A percentile compares a stretch with the other conserved stretches of the same genome.
Evolutionary conservation across 2,113 vertebrate species (phyloP).

Genomic region (Hyperopisus bebe): DNA sequence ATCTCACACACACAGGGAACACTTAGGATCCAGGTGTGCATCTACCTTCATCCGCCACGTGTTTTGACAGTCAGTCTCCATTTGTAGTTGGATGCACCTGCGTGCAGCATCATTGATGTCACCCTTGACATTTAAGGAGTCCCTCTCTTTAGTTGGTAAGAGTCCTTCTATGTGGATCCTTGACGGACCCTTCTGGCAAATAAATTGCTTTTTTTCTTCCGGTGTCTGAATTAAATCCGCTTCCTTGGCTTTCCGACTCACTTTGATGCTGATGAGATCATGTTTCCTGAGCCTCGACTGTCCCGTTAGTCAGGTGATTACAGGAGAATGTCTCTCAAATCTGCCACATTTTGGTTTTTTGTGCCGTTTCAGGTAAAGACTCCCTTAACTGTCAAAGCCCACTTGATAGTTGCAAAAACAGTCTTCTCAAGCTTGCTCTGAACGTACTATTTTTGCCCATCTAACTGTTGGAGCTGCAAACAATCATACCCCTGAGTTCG

Average conservation of each 20-base stretch:
- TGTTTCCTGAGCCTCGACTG: background rate
- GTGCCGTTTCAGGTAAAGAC: background rate
- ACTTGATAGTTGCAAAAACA: background rate
- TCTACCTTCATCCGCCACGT: background rate
- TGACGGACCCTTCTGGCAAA: background rate
- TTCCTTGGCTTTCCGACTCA: background rate
- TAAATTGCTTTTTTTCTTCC: background rate
- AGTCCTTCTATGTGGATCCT: background rate
- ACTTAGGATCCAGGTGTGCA: background rate
- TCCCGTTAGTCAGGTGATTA: background rate
- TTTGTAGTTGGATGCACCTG: background rate
- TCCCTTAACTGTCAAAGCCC: background rate
- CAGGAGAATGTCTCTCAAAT: background rate
- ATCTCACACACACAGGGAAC: background rate
- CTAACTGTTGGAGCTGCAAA: background rate
- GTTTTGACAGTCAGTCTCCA: background rate
- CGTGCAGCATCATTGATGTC: background rate
- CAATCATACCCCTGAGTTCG: background rate
- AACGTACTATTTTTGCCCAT: background rate
- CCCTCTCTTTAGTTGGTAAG: background rate
- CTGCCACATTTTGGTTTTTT: background rate
- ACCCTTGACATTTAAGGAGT: background rate
- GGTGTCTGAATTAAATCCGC: background rate
- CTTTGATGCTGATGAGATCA: background rate
- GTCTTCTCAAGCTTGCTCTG: background rate